These are phyloP conservation scores for Elephantulus edwardii DNA, from an alignment of 2,113 vertebrate species.

Conservation along the genomic window DNA sequence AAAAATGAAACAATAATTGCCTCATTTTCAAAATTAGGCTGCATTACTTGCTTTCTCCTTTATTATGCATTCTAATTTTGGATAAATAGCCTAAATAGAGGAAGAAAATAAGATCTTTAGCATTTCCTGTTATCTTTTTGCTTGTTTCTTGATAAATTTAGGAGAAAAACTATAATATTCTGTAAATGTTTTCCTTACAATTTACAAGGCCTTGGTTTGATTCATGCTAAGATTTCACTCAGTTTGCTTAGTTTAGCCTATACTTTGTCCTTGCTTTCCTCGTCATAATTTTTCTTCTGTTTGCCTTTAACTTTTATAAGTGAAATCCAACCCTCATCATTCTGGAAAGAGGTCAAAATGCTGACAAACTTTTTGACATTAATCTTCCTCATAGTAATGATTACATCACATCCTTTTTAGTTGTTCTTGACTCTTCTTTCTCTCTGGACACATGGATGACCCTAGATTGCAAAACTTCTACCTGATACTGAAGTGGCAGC, in stretches of 20 bases:
- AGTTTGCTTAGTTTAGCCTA: conserved; percentile 50
- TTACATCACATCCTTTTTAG: conserved; percentile 57
- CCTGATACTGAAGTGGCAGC: conserved; percentile 35
- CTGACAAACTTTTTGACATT: conserved; percentile 70
- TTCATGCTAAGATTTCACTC: not conserved
- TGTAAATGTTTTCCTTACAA: not conserved
- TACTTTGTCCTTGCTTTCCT: not conserved
- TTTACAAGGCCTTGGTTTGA: not conserved
- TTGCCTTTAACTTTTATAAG: conserved; percentile 70
- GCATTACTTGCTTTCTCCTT: not conserved
- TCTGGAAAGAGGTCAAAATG: conserved; percentile 64
- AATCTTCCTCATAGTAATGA: conserved; percentile 73
- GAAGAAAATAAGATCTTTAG: not conserved
- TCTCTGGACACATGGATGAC: conserved; percentile 58
- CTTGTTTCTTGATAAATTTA: not conserved
- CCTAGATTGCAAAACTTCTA: fast-evolving
- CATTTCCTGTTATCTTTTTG: not conserved
- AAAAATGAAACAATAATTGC: conserved; percentile 27
- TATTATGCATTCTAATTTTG: conserved; percentile 33
- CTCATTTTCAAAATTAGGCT: conserved; percentile 15
- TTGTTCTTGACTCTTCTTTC: conserved; percentile 56
- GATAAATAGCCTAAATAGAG: conserved; percentile 20
- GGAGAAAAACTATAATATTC: not conserved
- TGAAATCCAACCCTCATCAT: conserved; percentile 60
- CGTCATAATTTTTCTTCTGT: conserved; percentile 63